phyloP scores from a whole-genome alignment of 2,797 vertebrate species.

The Notoglanidium macrostoma region DNA sequence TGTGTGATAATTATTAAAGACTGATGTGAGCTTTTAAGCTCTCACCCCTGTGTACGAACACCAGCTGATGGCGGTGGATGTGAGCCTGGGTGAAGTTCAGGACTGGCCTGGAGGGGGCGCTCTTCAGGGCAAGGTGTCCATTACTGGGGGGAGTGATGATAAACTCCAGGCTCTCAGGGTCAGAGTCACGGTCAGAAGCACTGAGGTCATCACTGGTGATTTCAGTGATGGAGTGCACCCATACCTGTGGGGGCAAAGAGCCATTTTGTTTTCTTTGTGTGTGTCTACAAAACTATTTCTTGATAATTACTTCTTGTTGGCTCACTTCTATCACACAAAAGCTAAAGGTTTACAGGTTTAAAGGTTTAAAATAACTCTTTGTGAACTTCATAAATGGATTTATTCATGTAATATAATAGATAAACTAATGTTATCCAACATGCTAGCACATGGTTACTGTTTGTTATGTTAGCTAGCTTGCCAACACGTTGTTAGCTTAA shows the following conservation, averaged over 20 bases:
- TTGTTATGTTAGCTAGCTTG: neutral
- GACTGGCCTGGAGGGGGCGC: conserved; percentile 75
- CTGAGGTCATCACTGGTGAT: conserved; percentile 79
- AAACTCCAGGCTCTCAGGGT: conserved; percentile 76
- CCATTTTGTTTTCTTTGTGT: neutral
- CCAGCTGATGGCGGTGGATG: conserved; percentile 76
- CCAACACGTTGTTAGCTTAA: neutral
- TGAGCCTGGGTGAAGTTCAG: conserved; percentile 88
- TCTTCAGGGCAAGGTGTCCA: conserved; percentile 84
- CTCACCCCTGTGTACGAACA: conserved; percentile 85
- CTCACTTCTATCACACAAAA: neutral
- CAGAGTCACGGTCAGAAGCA: conserved; percentile 82
- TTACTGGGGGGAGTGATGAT: conserved; percentile 84
- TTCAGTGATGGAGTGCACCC: conserved; percentile 83
- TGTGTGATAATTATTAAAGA: neutral
- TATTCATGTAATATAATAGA: neutral
- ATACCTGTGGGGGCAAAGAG: conserved; percentile 72
- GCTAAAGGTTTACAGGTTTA: neutral
- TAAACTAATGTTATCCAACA: neutral
- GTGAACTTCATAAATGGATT: neutral
- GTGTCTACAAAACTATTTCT: neutral
- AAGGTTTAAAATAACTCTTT: neutral
- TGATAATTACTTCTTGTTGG: neutral
- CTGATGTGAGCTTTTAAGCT: neutral
- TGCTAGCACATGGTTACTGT: neutral